Base-by-base conservation (phyloP, 2,113 vertebrate genomes). In the Terrapene triunguis region DNA sequence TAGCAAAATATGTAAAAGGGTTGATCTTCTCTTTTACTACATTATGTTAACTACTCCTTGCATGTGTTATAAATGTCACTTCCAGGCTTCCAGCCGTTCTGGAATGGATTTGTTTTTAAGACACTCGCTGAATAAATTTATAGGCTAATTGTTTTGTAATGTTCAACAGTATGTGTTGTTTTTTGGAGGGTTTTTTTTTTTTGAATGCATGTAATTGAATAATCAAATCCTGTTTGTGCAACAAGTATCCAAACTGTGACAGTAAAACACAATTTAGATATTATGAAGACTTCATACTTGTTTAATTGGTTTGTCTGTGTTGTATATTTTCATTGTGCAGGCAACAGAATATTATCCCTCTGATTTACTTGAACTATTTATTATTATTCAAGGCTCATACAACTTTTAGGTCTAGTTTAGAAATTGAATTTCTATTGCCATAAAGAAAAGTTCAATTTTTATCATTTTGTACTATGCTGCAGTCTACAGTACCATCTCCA, bases 61-160 rank as follows among this genome's bases (percentile, higher is more conserved):
- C 82, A 54, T 92, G 35, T 95, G 84, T 94, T 95, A 95, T 25
- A 96, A 97, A 97, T 95, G 94, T 95, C 91, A 97, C 78, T 92
- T 88, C 89, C 80, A 95, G 95, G 82, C 44, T 97, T 97, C 97
- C 95, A 97, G 96, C 94, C 98, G 88, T 84, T 97, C 69, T 86
- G 92, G 48, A 97, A 96, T 86, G 69, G 80, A 35, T 95, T 98
- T 97, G 95, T 97, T 98, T 96, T 96, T 96, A 95, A 97, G 82
- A 51, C 89, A 87, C 42, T 91, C 86, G 50, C 87, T 97, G 93
- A 97, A 95, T 42, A 88, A 93, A 95, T 82, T 24, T 44, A 81
- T 90, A 97, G 93, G 88, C 83, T 94, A 97, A 97, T 97, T 96
- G 42, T 95, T 97, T 97, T 97, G 14, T 57, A 98, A 96, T 93